Evolutionary conservation across 2,113 vertebrate genomes (phyloP).

Genomic region (Chaenocephalus aceratus): DNA sequence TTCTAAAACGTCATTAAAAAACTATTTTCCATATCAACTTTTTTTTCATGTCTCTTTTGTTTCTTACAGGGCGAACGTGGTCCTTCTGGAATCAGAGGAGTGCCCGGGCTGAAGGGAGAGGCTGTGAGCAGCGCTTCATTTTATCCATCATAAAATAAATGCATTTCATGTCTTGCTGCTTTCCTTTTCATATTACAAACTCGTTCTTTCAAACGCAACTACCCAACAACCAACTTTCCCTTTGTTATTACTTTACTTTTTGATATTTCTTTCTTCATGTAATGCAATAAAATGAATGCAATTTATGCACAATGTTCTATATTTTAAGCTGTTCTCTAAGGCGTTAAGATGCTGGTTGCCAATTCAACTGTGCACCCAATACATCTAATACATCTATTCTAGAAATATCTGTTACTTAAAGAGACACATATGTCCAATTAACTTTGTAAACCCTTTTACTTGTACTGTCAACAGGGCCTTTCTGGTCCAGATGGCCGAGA

Average conservation of each 20-base stretch:
- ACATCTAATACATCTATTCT: too few relatives aligned
- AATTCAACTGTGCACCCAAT: too few relatives aligned
- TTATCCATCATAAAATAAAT: neutral
- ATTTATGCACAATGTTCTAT: neutral
- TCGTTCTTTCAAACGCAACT: neutral
- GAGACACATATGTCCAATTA: neutral
- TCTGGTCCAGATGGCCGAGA: conserved; percentile 91
- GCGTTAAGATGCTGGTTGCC: too few relatives aligned
- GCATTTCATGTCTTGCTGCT: neutral
- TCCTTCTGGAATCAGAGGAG: conserved; percentile 89
- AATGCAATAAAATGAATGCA: neutral
- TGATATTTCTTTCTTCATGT: neutral
- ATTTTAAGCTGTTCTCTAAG: neutral
- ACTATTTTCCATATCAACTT: too few relatives aligned
- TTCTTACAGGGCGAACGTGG: conserved; percentile 87
- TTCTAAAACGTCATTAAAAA: neutral
- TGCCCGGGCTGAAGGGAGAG: conserved; percentile 93
- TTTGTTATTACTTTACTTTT: neutral
- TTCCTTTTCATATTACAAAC: neutral
- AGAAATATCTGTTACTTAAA: neutral
- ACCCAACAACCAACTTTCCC: neutral
- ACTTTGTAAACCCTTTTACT: neutral
- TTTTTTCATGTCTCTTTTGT: neutral
- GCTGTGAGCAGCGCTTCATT: conserved; percentile 83
- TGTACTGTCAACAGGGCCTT: conserved; percentile 86